phyloP scores from a whole-genome alignment of 2,888 invertebrate genomes.

The Dryocosmus kuriphilus region DNA sequence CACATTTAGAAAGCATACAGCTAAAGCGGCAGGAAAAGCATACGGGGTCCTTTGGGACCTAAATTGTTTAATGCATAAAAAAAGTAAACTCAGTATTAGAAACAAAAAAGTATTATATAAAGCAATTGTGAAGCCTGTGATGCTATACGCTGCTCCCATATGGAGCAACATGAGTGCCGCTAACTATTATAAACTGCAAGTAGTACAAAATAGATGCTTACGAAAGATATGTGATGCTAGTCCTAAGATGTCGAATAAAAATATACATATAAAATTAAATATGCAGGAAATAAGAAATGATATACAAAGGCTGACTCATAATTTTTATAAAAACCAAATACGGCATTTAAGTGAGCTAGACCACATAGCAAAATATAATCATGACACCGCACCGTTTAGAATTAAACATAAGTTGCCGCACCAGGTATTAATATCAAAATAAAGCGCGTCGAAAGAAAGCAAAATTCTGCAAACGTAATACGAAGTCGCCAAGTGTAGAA shows the following conservation, averaged over 20 bases:
- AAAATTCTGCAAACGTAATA: neutral
- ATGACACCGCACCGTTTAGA: slow-evolving; percentile 9
- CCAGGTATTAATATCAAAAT: slow-evolving; percentile 30
- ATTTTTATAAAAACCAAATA: neutral
- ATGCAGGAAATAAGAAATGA: neutral
- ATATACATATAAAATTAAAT: neutral
- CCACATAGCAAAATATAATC: slow-evolving; percentile 5
- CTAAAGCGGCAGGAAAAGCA: too few species aligned
- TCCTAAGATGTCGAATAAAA: too few species aligned
- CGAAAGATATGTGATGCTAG: too few species aligned
- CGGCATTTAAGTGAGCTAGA: neutral
- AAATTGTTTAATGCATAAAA: too few species aligned
- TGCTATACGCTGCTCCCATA: too few species aligned
- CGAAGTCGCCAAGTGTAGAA: neutral
- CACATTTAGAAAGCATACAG: too few species aligned
- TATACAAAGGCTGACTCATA: neutral
- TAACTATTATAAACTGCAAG: too few species aligned
- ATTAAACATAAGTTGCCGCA: slow-evolving; percentile 33
- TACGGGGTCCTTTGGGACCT: too few species aligned
- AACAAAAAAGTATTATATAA: too few species aligned
- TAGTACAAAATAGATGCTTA: too few species aligned
- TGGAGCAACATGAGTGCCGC: neutral
- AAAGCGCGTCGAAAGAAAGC: neutral
- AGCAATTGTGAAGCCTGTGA: too few species aligned
- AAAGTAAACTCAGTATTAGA: too few species aligned